Base-by-base conservation (phyloP, 1,140 invertebrate genomes). In the Drosophila pachea region DNA sequence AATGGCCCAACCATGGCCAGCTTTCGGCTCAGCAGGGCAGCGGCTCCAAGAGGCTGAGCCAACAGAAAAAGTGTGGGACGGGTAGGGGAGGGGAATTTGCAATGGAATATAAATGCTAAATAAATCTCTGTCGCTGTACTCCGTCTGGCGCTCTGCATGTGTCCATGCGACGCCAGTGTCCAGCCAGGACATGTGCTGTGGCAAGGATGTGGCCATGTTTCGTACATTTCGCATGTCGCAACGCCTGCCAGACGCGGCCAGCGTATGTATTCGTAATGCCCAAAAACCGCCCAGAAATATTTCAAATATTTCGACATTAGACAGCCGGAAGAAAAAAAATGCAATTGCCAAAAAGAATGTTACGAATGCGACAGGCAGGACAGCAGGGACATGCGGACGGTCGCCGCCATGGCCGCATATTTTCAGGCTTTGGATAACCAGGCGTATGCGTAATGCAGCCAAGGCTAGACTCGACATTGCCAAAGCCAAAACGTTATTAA, bases 81-180 rank as follows among this genome's bases (percentile, higher is more conserved):
- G 58, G 56, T 59, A 82, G 67, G 62, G 56, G 68, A 63, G 59
- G 55, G 48, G 65, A 59, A 56, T 31, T 58, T 49, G 64, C 81
- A 77, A 71, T 67, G 47, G 68, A 74, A 67, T 73, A 75, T 74
- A 71, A 68, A 73, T 68, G 14, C 54, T 50, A 82, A 74, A 82
- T 82, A 82, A 83, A 82, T 82, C 78, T 78, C 61, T 55, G 62
- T 53, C 59, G 40, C 32, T 47, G 36, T n/a, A 40, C 42, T 47
- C 75, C 50, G 68, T 70, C 68, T 56, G 62, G 42, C 32, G 62
- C 69, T 5, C 81, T 67, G 76, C 81, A 76, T 81, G 81, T 60
- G 22, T 22, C 22, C 3, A 22, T 22, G 43, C 68, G 75, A 68
- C 76, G 79, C 79, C 81, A 84, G 58, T 83, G 78, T 83, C 81